These are phyloP conservation scores for Homalodisca vitripennis DNA, from an alignment of 1,140 invertebrate genomes.

Conservation along the genomic window DNA sequence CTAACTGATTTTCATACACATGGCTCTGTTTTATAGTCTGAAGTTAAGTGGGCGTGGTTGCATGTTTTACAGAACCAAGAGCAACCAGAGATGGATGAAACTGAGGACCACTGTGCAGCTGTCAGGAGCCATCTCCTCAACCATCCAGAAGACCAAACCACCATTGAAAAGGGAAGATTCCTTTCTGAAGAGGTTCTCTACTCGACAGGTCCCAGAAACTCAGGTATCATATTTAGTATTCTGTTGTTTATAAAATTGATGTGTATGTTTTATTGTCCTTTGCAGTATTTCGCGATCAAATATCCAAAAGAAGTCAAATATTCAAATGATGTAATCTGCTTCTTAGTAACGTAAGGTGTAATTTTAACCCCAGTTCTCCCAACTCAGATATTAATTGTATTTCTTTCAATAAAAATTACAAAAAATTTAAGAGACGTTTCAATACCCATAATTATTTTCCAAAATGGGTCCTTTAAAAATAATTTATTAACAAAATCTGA, in stretches of 20 bases:
- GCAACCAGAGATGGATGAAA: conserved; percentile 93
- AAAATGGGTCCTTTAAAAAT: too few relatives aligned
- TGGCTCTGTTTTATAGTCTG: neutral
- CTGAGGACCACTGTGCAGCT: conserved; percentile 88
- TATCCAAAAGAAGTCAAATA: too few relatives aligned
- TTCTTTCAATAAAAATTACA: too few relatives aligned
- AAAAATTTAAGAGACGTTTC: too few relatives aligned
- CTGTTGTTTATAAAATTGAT: neutral
- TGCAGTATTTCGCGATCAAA: neutral
- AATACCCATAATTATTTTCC: too few relatives aligned
- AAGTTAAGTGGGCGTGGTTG: neutral
- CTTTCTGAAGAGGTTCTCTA: conserved; percentile 92
- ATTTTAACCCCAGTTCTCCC: too few relatives aligned
- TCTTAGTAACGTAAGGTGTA: too few relatives aligned
- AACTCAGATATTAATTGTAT: too few relatives aligned
- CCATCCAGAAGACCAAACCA: conserved; percentile 69
- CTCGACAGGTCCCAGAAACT: conserved; percentile 82
- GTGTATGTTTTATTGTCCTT: neutral
- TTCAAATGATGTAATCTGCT: too few relatives aligned
- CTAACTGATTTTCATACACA: neutral
- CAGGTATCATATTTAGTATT: conserved; percentile 52
- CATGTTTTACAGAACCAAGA: conserved; percentile 75
- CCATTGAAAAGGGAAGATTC: conserved; percentile 91
- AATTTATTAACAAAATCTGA: too few relatives aligned
- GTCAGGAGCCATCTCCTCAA: conserved; percentile 74